These are phyloP conservation scores for Isaurus tuberculatus DNA, from an alignment of 92 coral and sea anemone species.

Conservation along the genomic window DNA sequence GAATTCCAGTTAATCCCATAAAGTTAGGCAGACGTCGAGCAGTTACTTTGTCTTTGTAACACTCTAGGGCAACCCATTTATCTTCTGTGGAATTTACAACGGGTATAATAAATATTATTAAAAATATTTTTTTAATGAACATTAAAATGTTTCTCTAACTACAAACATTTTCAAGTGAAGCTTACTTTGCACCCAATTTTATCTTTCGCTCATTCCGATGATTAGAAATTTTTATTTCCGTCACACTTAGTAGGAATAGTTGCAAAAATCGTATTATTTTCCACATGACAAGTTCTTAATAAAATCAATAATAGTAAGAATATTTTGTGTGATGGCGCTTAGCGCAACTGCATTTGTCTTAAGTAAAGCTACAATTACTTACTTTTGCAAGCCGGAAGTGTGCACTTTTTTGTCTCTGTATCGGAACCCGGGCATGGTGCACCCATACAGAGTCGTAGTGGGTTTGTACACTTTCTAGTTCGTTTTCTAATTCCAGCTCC, in stretches of 20 bases:
- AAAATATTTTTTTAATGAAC: not conserved
- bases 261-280: too few species aligned
- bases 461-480: conserved; percentile 36
- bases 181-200: too few species aligned
- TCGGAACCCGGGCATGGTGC: conserved; percentile 6
- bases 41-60: not conserved
- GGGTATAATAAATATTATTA: not conserved
- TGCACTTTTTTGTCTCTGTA: conserved; percentile 16
- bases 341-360: too few species aligned
- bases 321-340: too few species aligned
- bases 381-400: conserved; percentile 37
- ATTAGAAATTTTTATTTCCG: too few species aligned
- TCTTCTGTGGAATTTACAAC: conserved; percentile 11
- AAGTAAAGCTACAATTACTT: not conserved
- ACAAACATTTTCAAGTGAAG: not conserved
- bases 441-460: conserved; percentile 15
- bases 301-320: too few species aligned
- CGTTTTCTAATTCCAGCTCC: conserved; percentile 33
- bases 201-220: too few species aligned
- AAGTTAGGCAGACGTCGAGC: conserved; percentile 29
- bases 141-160: not conserved
- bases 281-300: too few species aligned
- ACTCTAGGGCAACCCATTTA: conserved; percentile 32
- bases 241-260: not conserved
- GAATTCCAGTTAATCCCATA: conserved; percentile 10